phyloP scores from a whole-genome alignment of 2,113 vertebrate species.

The Saccopteryx leptura region DNA sequence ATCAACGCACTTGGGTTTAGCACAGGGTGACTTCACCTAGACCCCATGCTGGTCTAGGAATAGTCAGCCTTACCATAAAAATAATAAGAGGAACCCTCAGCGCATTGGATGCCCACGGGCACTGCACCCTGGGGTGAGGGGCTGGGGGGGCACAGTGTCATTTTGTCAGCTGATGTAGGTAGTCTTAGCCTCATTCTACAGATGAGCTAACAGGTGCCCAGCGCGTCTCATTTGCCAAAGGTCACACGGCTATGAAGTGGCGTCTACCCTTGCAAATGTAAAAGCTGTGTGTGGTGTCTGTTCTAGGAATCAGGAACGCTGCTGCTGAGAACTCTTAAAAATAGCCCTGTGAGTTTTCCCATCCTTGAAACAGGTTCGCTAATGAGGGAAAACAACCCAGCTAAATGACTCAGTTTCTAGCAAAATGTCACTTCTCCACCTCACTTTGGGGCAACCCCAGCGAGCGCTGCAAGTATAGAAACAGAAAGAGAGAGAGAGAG shows the following conservation, averaged over 20 bases:
- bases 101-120: accelerated
- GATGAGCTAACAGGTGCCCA: not conserved
- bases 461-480: slow-evolving; percentile 67
- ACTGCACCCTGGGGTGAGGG: accelerated
- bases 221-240: not conserved
- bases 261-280: not conserved
- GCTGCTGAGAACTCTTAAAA: slow-evolving; percentile 36
- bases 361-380: slow-evolving; percentile 15
- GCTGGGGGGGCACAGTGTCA: accelerated
- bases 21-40: not conserved
- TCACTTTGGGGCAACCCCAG: slow-evolving; percentile 78
- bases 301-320: slow-evolving; percentile 66
- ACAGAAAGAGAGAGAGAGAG: slow-evolving; percentile 77
- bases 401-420: slow-evolving; percentile 71
- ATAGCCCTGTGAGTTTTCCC: slow-evolving; percentile 28
- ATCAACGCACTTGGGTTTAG: not conserved
- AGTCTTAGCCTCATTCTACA: not conserved
- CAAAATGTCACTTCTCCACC: slow-evolving; percentile 76
- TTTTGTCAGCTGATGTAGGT: accelerated
- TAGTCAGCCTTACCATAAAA: not conserved
- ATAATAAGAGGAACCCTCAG: not conserved
- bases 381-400: slow-evolving; percentile 73
- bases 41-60: not conserved
- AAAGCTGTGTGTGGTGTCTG: not conserved
- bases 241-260: not conserved